phyloP scores from a whole-genome alignment of 1,140 invertebrate species.

The Phenacoccus solenopsis region DNA sequence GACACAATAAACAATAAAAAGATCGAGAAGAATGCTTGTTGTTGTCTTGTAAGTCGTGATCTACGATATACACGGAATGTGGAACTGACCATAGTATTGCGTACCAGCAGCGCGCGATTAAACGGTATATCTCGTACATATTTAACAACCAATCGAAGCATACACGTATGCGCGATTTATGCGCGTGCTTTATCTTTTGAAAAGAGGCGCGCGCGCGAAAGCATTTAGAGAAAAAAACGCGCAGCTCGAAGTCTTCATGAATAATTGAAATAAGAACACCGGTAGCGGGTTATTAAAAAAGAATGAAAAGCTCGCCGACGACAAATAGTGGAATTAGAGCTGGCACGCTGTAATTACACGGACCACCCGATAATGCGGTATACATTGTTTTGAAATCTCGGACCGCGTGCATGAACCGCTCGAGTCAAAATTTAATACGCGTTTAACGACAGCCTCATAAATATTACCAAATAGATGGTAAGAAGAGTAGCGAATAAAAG shows the following conservation, averaged over 20 bases:
- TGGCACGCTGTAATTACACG: neutral
- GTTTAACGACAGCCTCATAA: neutral
- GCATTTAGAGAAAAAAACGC: too few relatives aligned
- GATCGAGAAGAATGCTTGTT: neutral
- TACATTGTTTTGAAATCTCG: too few relatives aligned
- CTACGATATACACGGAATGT: neutral
- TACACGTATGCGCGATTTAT: too few relatives aligned
- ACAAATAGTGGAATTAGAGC: neutral
- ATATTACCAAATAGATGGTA: neutral
- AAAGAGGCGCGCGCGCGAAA: neutral
- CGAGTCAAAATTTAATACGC: neutral
- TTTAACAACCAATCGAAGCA: neutral
- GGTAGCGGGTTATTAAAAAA: neutral
- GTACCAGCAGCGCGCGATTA: neutral
- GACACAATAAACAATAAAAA: neutral
- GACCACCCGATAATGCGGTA: neutral
- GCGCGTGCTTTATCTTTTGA: neutral
- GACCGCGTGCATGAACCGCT: neutral
- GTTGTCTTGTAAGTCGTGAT: constrained; percentile 1
- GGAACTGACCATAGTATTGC: neutral
- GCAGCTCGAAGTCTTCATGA: too few relatives aligned
- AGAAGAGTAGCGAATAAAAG: too few relatives aligned
- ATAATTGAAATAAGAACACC: neutral
- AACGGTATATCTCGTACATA: neutral
- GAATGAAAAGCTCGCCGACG: neutral